Conservation (phyloP, 2,888 invertebrate species). For the Monoplex corrugatus region DNA sequence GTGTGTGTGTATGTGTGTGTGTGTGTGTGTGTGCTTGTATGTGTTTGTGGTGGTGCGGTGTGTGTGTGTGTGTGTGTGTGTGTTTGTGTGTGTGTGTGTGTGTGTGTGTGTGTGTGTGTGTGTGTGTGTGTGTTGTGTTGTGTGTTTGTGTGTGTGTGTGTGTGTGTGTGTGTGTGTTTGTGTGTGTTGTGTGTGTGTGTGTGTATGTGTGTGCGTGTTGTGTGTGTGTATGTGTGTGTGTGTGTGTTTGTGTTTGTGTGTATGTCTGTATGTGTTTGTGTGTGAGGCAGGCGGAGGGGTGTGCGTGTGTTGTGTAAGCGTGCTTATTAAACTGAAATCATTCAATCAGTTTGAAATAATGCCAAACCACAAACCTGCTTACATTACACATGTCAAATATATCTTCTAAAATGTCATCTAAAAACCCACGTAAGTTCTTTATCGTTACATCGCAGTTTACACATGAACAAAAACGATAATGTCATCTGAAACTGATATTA, state of each 20-base stretch:
- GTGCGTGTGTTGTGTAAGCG: constrained; percentile 40
- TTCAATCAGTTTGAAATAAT: no score
- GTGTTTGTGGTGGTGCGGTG: not conserved
- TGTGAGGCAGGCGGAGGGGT: constrained; percentile 14
- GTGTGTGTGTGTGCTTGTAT: not conserved
- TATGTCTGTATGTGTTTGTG: not conserved
- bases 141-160: constrained; percentile 22
- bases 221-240: constrained; percentile 28
- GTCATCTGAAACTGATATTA: no score
- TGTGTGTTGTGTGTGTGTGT: constrained; percentile 40
- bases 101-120: constrained; percentile 32
- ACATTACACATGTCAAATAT: no score
- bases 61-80: not conserved
- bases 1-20: not conserved
- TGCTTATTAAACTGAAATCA: no score
- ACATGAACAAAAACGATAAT: no score
- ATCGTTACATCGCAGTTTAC: no score
- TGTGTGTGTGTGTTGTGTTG: constrained; percentile 31
- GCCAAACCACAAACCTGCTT: no score
- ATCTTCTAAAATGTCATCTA: no score
- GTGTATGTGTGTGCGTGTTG: constrained; percentile 27
- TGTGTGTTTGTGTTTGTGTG: constrained; percentile 16
- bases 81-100: constrained; percentile 40
- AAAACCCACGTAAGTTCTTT: no score
- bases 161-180: not conserved